phyloP scores from a whole-genome alignment of 2,888 invertebrate species.

The Epinotia ramella region DNA sequence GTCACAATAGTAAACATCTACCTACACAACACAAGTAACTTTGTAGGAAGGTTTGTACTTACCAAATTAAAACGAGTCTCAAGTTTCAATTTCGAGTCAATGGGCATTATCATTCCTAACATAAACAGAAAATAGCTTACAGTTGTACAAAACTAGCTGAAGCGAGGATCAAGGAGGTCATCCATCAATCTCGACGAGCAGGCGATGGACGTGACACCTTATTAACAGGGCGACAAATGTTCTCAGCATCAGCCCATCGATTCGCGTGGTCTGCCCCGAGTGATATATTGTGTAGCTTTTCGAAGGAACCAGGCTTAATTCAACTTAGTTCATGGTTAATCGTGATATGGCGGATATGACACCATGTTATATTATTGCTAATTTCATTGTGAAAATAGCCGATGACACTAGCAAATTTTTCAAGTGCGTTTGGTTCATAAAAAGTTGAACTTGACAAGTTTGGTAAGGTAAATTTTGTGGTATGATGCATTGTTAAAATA shows the following conservation, averaged over 20 bases:
- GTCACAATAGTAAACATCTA: neutral
- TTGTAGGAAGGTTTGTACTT: neutral
- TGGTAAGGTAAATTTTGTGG: too few relatives aligned
- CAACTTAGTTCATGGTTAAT: neutral
- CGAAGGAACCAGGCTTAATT: neutral
- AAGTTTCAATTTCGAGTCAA: neutral
- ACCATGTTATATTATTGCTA: neutral
- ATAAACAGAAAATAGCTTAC: neutral
- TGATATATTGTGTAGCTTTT: slow-evolving; percentile 47
- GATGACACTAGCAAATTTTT: too few relatives aligned
- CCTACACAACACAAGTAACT: neutral
- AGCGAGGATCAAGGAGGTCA: slow-evolving; percentile 8
- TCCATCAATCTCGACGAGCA: slow-evolving; percentile 50
- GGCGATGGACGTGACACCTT: slow-evolving; percentile 51
- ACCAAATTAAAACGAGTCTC: neutral
- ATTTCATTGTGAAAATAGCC: neutral
- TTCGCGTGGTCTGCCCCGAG: slow-evolving; percentile 45
- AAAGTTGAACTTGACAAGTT: too few relatives aligned
- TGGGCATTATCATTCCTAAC: neutral
- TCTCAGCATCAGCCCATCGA: slow-evolving; percentile 46
- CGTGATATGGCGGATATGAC: neutral
- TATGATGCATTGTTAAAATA: too few relatives aligned
- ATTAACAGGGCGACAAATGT: slow-evolving; percentile 52
- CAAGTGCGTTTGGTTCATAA: too few relatives aligned
- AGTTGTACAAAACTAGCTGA: slow-evolving; percentile 13